Evolutionary conservation across 2,888 invertebrate species (phyloP), one percentile per base, ranked within the genome.

Genomic region (Drosophila borborema): DNA sequence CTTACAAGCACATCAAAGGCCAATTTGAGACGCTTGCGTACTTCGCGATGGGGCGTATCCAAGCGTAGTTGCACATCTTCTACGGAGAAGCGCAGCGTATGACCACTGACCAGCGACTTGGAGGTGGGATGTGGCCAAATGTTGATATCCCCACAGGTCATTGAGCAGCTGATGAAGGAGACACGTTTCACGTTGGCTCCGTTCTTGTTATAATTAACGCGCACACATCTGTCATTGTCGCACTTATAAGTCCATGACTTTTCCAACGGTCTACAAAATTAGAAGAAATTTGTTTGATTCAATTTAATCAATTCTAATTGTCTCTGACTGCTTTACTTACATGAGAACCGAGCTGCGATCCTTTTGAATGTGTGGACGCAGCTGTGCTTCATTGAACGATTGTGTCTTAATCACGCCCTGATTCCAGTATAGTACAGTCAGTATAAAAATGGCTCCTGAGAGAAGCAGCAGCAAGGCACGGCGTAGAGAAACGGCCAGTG

Each of bases 101-200:
- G 95, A 20, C 94, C 94, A 76, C 96, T 96, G 31, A 97, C 94
- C 74, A 94, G 94, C 38, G 96, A 94, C 67, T 95, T 95, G 0
- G 96, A 96, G 3, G 96, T 96, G 59, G 97, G 97, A 92, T 95
- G 95, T 36, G 97, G 97, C 97, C 97, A 97, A 34, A 97, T 94
- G 81, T 96, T 95, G 5, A 93, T 90, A 61, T 92, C 92, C 34
- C 96, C 96, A 92, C 97, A 97, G 18, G 96, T 94, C 95, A 97
- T 96, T 87, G 96, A 95, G 93, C 97, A 97, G 9, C 96, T 96
- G 46, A 95, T 94, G 80, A 96, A 94, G 8, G 96, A 95, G 82
- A 95, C 71, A 94, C 94, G 92, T 69, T 91, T 79, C 74, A 86
- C 34, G 36, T 64, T 61, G 31, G 40, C 36, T 3, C 66, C 63